Conservation (phyloP, 2,113 vertebrate genomes). For the Perognathus longimembris region DNA sequence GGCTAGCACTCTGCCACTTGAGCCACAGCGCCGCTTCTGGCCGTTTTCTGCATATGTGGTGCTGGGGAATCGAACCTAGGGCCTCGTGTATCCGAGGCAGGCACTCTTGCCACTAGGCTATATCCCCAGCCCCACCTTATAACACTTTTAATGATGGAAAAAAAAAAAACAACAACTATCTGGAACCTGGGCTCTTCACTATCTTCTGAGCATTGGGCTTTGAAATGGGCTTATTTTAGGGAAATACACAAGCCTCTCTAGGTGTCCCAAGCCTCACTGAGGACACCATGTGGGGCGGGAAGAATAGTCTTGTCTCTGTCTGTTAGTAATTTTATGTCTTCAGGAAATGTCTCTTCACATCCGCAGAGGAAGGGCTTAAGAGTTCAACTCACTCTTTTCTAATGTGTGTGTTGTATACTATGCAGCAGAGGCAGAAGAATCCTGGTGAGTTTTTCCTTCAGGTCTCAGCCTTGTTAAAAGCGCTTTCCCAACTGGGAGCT, state of each 20-base stretch:
- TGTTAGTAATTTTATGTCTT: constrained; percentile 34
- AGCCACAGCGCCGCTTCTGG: too few relatives aligned
- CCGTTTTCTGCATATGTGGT: too few relatives aligned
- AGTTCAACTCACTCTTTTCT: constrained; percentile 17
- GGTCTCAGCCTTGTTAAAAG: constrained; percentile 49
- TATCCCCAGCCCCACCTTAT: too few relatives aligned
- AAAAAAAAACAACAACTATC: too few relatives aligned
- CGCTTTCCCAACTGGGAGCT: background rate
- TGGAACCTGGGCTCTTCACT: background rate
- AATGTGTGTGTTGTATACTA: constrained; percentile 30
- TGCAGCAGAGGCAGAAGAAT: constrained; percentile 26
- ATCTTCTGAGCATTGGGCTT: background rate
- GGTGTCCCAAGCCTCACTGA: background rate
- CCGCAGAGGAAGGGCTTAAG: background rate
- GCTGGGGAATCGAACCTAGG: too few relatives aligned
- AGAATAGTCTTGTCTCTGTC: background rate
- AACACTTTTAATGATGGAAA: background rate
- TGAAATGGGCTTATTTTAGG: background rate
- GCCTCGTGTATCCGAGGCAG: too few relatives aligned
- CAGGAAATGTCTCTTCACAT: constrained; percentile 3
- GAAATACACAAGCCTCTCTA: background rate
- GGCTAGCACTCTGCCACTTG: too few relatives aligned
- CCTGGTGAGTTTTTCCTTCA: constrained; percentile 41
- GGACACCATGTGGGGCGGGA: background rate
- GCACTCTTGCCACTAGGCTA: too few relatives aligned